Conservation (phyloP, 2,888 invertebrate species). For the Eledone cirrhosa region DNA sequence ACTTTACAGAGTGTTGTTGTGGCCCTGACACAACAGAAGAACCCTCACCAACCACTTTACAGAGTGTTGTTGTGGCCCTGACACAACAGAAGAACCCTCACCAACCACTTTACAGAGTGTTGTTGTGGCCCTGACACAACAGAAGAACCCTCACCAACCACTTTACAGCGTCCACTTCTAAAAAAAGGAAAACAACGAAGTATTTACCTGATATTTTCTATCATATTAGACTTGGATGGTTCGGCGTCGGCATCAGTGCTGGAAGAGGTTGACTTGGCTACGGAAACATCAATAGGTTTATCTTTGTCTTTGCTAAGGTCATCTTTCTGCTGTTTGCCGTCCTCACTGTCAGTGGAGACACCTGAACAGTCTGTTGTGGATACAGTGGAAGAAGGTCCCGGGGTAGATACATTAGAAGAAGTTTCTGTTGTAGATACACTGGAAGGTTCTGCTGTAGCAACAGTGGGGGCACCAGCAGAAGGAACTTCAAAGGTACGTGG, state of each 20-base stretch:
- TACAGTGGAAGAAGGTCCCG: neutral
- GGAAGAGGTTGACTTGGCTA: slow-evolving; percentile 14
- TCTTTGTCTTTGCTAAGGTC: neutral
- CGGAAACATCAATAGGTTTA: neutral
- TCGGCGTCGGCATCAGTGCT: neutral
- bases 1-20: too few relatives aligned
- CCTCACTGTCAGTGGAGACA: neutral
- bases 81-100: too few relatives aligned
- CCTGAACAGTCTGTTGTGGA: neutral
- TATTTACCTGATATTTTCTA: neutral
- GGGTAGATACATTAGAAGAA: neutral
- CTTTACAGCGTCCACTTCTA: too few relatives aligned
- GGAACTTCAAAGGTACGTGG: slow-evolving; percentile 34
- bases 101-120: too few relatives aligned
- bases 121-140: too few relatives aligned
- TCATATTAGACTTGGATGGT: slow-evolving; percentile 14
- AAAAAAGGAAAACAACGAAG: too few relatives aligned
- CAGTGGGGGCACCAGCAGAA: slow-evolving; percentile 4
- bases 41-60: too few relatives aligned
- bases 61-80: too few relatives aligned
- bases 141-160: too few relatives aligned
- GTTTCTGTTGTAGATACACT: neutral
- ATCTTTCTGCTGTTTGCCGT: neutral
- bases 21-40: too few relatives aligned
- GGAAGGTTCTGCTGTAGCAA: neutral